phyloP scores from a whole-genome alignment of 2,113 vertebrate species.

The Raja brachyura region DNA sequence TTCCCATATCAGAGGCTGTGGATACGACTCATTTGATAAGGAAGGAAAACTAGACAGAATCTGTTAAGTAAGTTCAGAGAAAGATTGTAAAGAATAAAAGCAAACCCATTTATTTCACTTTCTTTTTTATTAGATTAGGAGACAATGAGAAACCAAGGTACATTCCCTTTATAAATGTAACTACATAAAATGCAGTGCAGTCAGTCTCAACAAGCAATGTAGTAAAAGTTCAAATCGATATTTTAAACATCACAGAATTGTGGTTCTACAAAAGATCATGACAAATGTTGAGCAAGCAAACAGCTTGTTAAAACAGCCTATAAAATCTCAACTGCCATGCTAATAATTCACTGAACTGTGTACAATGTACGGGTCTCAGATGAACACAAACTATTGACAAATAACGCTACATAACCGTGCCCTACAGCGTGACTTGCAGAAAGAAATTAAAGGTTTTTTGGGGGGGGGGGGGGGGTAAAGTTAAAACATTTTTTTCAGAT shows the following conservation, averaged over 20 bases:
- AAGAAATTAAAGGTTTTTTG: conserved; percentile 1
- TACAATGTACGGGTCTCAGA: not conserved
- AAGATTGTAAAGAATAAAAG: not conserved
- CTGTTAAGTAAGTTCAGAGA: not conserved
- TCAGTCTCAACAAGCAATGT: not conserved
- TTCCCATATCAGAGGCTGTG: not conserved
- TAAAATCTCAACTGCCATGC: not conserved
- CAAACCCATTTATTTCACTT: not conserved
- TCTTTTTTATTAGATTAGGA: conserved; percentile 19
- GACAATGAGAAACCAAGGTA: not conserved
- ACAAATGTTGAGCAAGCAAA: conserved; percentile 6
- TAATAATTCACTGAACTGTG: not conserved
- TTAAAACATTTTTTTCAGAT: not conserved
- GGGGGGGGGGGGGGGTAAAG: not conserved
- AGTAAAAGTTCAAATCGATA: not conserved
- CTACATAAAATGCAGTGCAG: not conserved
- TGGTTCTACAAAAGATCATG: not conserved
- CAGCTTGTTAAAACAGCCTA: not conserved
- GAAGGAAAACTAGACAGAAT: not conserved
- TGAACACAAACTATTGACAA: not conserved
- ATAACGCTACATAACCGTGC: not conserved
- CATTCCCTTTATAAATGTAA: not conserved
- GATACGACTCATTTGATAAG: not conserved
- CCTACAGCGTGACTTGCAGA: not conserved
- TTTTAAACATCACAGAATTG: not conserved